Evolutionary conservation across 2,113 vertebrate species (phyloP), one percentile per base, ranked within the genome.

Genomic region (Tapirus terrestris): DNA sequence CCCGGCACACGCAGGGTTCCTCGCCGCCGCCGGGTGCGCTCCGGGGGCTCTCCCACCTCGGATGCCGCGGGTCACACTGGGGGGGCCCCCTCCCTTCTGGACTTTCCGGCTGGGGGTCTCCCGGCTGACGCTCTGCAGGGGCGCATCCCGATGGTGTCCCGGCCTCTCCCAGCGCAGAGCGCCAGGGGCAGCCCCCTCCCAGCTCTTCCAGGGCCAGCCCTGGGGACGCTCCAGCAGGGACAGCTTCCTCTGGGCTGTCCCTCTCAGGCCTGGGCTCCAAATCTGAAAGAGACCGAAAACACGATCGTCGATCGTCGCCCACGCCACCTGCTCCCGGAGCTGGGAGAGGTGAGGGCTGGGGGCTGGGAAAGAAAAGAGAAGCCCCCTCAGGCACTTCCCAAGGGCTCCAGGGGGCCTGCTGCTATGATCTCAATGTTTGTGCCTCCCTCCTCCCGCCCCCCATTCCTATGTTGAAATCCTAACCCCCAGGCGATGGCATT

Each of bases 31-130:
- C 31, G 0, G n/a, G 39, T 63, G 17, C n/a, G 12, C 60, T 25
- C 10, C 1, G 16, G 16, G 17, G 43, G 3, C 51, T 68, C 61
- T 75, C 16, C 25, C 6, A 8, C 2, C 33, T 4, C 0, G 56
- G 13, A 8, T 16, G 16, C 1, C 8, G 3, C 3, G 8, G 51
- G 27, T 33, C 3, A 7, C 36, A 9, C 16, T 39, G 8, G 7
- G 4, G 20, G 77, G 29, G 8, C 5, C 6, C 36, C 13, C 39
- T 43, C 51, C 29, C 51, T 92, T 45, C 77, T 21, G 77, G 53
- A 48, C 20, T 45, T 45, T 39, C 39, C 2, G 14, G n/a, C 43
- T 48, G 43, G 61, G 29, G 18, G 20, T 33, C 63, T 68, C 8
- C 12, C 17, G 31, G 29, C 6, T 6, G 56, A 25, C 13, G 6